Evolutionary conservation across 2,113 vertebrate species (phyloP).

Genomic region (Potamarius usumacintae): DNA sequence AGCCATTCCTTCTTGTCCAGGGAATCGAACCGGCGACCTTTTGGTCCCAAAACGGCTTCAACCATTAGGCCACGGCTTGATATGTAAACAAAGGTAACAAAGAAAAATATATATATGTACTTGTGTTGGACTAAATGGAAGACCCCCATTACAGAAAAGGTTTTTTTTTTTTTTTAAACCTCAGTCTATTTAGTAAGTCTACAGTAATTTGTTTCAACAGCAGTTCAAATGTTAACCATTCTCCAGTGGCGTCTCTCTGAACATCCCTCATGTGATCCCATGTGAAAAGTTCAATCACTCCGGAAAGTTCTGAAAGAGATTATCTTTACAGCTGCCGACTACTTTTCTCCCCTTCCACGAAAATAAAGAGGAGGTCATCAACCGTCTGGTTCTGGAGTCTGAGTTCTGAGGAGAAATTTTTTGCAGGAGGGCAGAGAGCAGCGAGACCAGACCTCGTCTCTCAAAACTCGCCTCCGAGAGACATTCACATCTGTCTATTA

Average conservation of each 20-base stretch:
- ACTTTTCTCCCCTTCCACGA: conserved; percentile 20
- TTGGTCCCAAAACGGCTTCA: no score
- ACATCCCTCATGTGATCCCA: conserved; percentile 33
- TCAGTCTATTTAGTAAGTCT: conserved; percentile 7
- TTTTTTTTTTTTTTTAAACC: neutral
- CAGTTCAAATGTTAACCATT: conserved; percentile 43
- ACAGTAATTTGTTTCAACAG: conserved; percentile 31
- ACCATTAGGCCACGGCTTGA: no score
- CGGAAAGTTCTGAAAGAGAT: conserved; percentile 41
- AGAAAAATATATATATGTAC: neutral
- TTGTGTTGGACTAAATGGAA: neutral
- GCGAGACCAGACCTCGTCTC: conserved; percentile 35
- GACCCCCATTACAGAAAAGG: neutral
- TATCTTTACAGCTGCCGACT: conserved; percentile 46
- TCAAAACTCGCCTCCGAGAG: conserved; percentile 37
- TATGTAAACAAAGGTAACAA: no score
- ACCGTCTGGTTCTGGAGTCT: conserved; percentile 43
- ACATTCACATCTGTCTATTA: conserved; percentile 60
- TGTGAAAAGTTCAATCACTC: conserved; percentile 45
- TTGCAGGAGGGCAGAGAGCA: conserved; percentile 38
- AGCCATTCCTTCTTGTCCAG: no score
- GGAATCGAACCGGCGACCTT: no score
- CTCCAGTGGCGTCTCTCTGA: conserved; percentile 24
- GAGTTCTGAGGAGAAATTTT: conserved; percentile 28
- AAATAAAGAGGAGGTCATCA: conserved; percentile 22